Conservation (phyloP, 2,888 invertebrate genomes). For the Melangyna quadrimaculata region DNA sequence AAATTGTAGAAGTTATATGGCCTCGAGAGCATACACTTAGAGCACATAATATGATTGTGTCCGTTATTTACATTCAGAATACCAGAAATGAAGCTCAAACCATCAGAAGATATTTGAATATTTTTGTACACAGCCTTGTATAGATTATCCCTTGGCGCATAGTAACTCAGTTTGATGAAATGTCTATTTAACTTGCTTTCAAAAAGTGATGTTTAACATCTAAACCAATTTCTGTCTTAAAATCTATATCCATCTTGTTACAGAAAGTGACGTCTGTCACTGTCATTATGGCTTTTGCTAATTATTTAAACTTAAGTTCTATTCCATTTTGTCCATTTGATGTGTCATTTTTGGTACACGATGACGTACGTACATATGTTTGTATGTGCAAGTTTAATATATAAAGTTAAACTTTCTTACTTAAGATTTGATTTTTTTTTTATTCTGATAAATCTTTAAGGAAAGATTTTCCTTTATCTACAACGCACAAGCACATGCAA, state of each 20-base stretch:
- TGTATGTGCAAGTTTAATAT: too few species aligned
- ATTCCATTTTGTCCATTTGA: conserved; percentile 34
- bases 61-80: too few species aligned
- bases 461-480: neutral
- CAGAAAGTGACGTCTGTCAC: neutral
- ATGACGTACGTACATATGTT: too few species aligned
- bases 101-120: too few species aligned
- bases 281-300: conserved; percentile 1
- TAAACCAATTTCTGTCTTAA: conserved; percentile 29
- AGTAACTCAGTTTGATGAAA: neutral
- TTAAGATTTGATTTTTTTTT: conserved; percentile 18
- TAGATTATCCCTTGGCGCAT: neutral
- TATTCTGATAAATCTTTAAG: conserved; percentile 16
- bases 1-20: too few species aligned
- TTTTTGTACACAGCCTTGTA: neutral
- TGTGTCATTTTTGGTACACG: conserved; percentile 18
- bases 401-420: conserved; percentile 22
- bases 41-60: too few species aligned
- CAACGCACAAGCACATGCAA: neutral
- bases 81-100: too few species aligned
- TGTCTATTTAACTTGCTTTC: neutral
- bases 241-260: neutral
- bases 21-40: too few species aligned
- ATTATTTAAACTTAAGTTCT: conserved; percentile 15
- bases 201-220: conserved; percentile 13